Conservation (phyloP, 2,113 vertebrate genomes). For the Percina caprodes region DNA sequence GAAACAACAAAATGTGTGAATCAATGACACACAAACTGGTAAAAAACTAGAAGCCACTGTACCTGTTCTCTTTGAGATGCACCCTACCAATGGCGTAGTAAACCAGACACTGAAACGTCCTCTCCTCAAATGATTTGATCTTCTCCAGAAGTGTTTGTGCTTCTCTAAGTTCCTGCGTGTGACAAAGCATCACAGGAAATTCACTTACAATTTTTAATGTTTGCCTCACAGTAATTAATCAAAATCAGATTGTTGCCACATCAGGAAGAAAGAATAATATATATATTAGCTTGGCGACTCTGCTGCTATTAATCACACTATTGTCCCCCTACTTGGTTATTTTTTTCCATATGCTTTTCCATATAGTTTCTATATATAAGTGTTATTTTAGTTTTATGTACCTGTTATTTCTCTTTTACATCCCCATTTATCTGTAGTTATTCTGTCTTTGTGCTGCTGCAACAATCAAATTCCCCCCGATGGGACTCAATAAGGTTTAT, state of each 20-base stretch:
- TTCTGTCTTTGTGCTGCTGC: too few relatives aligned
- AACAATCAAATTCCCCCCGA: too few relatives aligned
- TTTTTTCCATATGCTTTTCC: too few relatives aligned
- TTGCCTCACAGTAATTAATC: not conserved
- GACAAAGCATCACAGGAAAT: not conserved
- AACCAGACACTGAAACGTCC: constrained; percentile 88
- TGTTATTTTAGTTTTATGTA: too few relatives aligned
- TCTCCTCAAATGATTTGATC: constrained; percentile 86
- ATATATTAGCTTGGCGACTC: too few relatives aligned
- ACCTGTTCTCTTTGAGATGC: constrained; percentile 93
- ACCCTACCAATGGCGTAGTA: constrained; percentile 90
- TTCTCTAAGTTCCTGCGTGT: constrained; percentile 88
- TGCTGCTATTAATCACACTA: too few relatives aligned
- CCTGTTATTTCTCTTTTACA: too few relatives aligned
- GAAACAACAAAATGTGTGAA: not conserved
- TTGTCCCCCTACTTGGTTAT: too few relatives aligned
- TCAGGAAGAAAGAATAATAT: not conserved
- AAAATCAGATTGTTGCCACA: not conserved
- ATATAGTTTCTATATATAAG: too few relatives aligned
- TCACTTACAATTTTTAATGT: too few relatives aligned
- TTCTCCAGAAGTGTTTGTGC: constrained; percentile 87
- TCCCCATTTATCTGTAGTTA: too few relatives aligned
- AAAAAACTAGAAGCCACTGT: not conserved
- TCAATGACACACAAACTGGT: not conserved
- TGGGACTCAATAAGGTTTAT: too few relatives aligned